Evolutionary conservation across 2,113 vertebrate genomes (phyloP).

Genomic region (Indri indri): DNA sequence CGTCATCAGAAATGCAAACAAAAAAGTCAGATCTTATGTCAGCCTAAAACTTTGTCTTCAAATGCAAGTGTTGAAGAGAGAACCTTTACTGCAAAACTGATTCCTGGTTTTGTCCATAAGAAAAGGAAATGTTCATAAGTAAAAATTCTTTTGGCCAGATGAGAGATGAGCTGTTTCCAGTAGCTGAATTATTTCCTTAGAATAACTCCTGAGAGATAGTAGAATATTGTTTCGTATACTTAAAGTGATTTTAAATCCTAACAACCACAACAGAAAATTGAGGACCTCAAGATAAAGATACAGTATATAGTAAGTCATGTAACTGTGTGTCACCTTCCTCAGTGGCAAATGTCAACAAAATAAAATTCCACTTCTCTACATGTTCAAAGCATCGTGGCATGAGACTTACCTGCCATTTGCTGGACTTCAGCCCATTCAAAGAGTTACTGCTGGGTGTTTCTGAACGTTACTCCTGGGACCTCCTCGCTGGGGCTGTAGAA

Average conservation of each 20-base stretch:
- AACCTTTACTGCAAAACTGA: neutral
- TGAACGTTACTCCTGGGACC: neutral
- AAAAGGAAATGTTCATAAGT: neutral
- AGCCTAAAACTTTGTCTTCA: neutral
- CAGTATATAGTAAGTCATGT: neutral
- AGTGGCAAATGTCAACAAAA: neutral
- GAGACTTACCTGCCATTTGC: neutral
- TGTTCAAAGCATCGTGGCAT: rapidly evolving
- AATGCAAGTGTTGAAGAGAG: neutral
- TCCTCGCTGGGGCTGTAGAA: rapidly evolving
- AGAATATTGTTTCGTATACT: conserved; percentile 3
- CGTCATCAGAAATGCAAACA: neutral
- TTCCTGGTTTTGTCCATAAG: neutral
- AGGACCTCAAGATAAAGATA: neutral
- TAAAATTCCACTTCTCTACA: neutral
- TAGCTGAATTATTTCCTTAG: neutral
- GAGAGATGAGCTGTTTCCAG: neutral
- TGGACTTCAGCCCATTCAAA: neutral
- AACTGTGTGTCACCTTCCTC: neutral
- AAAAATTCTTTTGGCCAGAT: neutral
- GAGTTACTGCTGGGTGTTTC: too few relatives aligned
- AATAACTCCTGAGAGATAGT: neutral
- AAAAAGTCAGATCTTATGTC: neutral
- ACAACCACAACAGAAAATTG: neutral
- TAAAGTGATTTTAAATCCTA: neutral